Conservation (phyloP, 2,888 invertebrate species). For the Lasioglossum pauxillum region DNA sequence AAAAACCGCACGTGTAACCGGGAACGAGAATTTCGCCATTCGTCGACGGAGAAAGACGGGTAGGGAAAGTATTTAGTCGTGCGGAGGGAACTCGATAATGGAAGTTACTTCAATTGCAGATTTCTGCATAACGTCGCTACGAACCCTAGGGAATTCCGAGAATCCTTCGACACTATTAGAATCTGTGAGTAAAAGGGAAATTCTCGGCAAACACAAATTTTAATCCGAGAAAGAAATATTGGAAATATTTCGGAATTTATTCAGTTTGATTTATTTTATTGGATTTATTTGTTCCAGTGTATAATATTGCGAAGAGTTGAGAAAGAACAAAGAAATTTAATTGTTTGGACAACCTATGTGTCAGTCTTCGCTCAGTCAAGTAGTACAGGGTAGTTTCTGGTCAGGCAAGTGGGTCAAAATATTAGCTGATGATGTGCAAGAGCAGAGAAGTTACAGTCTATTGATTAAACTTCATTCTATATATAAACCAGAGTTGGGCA, state of each 20-base stretch:
- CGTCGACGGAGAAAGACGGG: background rate
- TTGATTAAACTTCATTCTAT: too few relatives aligned
- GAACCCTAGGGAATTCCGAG: background rate
- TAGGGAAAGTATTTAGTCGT: background rate
- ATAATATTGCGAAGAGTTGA: too few relatives aligned
- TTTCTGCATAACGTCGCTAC: background rate
- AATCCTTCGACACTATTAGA: background rate
- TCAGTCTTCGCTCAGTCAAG: background rate
- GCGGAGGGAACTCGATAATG: background rate
- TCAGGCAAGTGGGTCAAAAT: background rate
- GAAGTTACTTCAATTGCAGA: background rate
- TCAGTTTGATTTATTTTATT: too few relatives aligned
- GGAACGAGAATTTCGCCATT: background rate
- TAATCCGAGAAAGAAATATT: background rate
- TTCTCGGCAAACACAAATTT: background rate
- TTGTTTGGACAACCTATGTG: background rate
- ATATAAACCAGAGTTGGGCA: too few relatives aligned
- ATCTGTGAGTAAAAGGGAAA: background rate
- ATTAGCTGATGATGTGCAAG: background rate
- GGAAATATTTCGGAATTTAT: background rate
- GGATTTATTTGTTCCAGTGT: too few relatives aligned
- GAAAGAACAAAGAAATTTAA: too few relatives aligned
- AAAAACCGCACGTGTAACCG: background rate
- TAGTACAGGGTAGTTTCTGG: background rate
- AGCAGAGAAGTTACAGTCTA: background rate